Conservation (phyloP, 2,888 invertebrate species). For the Drosophila paramelanica region DNA sequence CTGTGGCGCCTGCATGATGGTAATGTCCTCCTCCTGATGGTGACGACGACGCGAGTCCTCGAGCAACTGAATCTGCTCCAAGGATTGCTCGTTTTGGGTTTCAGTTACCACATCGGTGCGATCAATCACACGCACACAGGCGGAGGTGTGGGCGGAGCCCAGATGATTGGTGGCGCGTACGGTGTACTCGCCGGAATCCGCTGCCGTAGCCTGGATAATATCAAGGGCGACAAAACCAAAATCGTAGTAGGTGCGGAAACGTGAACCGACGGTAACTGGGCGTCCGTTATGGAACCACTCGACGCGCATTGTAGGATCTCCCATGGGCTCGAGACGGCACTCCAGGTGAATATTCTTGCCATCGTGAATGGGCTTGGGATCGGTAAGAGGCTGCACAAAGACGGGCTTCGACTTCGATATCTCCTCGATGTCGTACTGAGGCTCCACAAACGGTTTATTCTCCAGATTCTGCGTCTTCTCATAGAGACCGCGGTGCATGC, state of each 20-base stretch:
- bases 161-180: slow-evolving; percentile 96
- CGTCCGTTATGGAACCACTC: slow-evolving; percentile 98
- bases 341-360: slow-evolving; percentile 96
- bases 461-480: slow-evolving; percentile 95
- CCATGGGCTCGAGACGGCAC: slow-evolving; percentile 96
- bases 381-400: slow-evolving; percentile 94
- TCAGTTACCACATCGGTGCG: slow-evolving; percentile 93
- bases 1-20: slow-evolving; percentile 93
- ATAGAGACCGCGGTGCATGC: slow-evolving; percentile 93
- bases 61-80: slow-evolving; percentile 95
- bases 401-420: slow-evolving; percentile 97
- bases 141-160: slow-evolving; percentile 96
- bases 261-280: slow-evolving; percentile 94
- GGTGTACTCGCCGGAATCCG: slow-evolving; percentile 98
- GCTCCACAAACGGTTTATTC: slow-evolving; percentile 93
- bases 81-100: slow-evolving; percentile 95
- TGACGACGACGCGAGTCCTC: slow-evolving; percentile 92
- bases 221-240: slow-evolving; percentile 99
- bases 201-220: slow-evolving; percentile 96
- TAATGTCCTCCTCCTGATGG: slow-evolving; percentile 92
- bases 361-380: slow-evolving; percentile 93
- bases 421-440: slow-evolving; percentile 95
- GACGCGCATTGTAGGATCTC: slow-evolving; percentile 97
- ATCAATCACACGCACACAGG: slow-evolving; percentile 94
- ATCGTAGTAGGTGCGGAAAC: slow-evolving; percentile 97